Conservation (phyloP, 2,113 vertebrate species). For the Morphnarchus princeps region DNA sequence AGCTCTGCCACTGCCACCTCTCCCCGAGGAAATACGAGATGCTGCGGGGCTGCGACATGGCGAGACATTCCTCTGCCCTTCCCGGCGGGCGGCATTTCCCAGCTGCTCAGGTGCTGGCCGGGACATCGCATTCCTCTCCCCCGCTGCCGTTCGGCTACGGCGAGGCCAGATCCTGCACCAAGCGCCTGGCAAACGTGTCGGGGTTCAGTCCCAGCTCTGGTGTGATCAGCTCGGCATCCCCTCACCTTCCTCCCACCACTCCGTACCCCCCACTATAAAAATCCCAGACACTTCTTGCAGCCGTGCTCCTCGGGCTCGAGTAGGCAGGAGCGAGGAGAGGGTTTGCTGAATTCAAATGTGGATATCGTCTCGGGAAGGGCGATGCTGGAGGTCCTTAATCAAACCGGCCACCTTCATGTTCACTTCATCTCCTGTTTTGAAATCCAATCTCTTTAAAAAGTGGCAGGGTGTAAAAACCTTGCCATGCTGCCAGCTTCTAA, state of each 20-base stretch:
- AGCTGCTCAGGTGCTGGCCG: not conserved
- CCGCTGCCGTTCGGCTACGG: rapidly evolving
- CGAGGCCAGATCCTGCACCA: not conserved
- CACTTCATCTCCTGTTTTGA: not conserved
- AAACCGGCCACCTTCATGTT: not conserved
- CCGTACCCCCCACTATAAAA: rapidly evolving
- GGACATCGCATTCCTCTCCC: not conserved
- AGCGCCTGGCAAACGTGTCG: rapidly evolving
- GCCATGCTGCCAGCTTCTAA: not conserved
- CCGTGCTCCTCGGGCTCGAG: rapidly evolving
- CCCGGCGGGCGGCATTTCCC: not conserved
- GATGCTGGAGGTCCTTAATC: not conserved
- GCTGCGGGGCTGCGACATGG: not conserved
- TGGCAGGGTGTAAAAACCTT: not conserved
- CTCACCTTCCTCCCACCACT: not conserved
- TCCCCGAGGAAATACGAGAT: not conserved
- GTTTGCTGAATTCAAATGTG: rapidly evolving
- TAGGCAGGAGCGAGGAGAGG: not conserved
- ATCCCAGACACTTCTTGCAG: not conserved
- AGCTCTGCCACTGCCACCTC: not conserved
- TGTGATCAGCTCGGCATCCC: not conserved
- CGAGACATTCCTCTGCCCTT: not conserved
- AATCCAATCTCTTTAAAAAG: not conserved
- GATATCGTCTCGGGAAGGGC: rapidly evolving
- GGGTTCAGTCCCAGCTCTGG: rapidly evolving